Evolutionary conservation across 1,140 invertebrate genomes (phyloP).

Genomic region (Xylocopa sonorina): DNA sequence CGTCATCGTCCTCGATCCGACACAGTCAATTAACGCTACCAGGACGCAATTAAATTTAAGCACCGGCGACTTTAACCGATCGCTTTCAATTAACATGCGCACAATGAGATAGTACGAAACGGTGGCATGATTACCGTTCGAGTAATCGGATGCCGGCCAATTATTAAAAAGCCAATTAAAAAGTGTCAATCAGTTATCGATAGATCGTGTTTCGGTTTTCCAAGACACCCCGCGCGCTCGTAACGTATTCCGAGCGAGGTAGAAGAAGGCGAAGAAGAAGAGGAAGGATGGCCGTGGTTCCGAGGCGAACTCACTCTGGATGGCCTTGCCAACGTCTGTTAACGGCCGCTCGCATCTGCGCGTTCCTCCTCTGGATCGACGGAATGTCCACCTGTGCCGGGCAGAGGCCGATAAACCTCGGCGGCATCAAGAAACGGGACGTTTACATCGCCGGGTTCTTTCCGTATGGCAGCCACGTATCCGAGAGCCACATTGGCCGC

Average conservation of each 20-base stretch:
- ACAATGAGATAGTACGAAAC: slow-evolving; percentile 40
- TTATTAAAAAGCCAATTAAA: slow-evolving; percentile 42
- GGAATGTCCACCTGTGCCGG: slow-evolving; percentile 68
- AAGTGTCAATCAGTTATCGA: slow-evolving; percentile 25
- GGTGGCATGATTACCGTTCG: slow-evolving; percentile 17
- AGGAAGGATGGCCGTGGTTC: not conserved
- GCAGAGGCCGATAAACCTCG: slow-evolving; percentile 84
- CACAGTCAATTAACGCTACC: slow-evolving; percentile 38
- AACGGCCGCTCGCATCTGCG: slow-evolving; percentile 40
- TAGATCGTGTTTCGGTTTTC: slow-evolving; percentile 2
- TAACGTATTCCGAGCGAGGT: not conserved
- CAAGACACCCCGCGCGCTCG: not conserved
- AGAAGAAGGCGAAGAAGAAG: no score
- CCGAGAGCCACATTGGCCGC: slow-evolving; percentile 86
- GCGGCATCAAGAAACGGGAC: slow-evolving; percentile 84
- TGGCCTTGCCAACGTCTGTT: slow-evolving; percentile 51
- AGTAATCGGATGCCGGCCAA: slow-evolving; percentile 14
- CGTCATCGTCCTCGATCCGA: slow-evolving; percentile 6
- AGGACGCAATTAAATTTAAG: slow-evolving; percentile 15
- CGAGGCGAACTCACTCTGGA: slow-evolving; percentile 52
- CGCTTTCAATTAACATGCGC: not conserved
- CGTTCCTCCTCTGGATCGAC: slow-evolving; percentile 66
- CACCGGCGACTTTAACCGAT: not conserved
- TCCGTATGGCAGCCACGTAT: slow-evolving; percentile 90
- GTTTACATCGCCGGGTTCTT: slow-evolving; percentile 97